These are phyloP conservation scores for Pimpla rufipes DNA, from an alignment of 2,888 invertebrate species.

Conservation along the genomic window DNA sequence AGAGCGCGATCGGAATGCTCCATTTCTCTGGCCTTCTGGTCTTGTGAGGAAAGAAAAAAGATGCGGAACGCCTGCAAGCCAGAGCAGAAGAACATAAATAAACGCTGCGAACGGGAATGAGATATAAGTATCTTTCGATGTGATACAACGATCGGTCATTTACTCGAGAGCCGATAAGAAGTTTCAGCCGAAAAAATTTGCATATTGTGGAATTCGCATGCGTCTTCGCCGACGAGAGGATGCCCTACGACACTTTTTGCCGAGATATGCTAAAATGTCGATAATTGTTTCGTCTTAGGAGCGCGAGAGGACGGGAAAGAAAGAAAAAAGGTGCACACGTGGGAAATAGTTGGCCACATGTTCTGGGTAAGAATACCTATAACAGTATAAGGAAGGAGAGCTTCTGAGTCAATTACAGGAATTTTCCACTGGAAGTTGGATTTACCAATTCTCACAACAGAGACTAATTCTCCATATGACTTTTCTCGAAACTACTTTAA, in stretches of 20 bases:
- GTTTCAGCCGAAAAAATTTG: constrained; percentile 44
- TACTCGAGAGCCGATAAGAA: constrained; percentile 60
- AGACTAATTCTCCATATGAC: too few species aligned
- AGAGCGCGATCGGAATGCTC: constrained; percentile 65
- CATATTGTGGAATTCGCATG: constrained; percentile 65
- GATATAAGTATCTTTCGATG: constrained; percentile 68
- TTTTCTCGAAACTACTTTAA: too few species aligned
- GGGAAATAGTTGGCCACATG: constrained; percentile 40
- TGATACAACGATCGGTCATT: constrained; percentile 69
- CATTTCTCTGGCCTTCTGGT: constrained; percentile 52
- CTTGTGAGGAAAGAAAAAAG: constrained; percentile 5
- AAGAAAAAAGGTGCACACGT: constrained; percentile 8
- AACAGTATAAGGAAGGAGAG: too few species aligned
- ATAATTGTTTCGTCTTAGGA: constrained; percentile 60
- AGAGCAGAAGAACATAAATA: constrained; percentile 42
- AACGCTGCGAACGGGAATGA: constrained; percentile 48
- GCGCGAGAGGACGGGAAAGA: neutral
- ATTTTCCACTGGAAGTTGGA: too few species aligned
- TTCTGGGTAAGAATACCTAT: too few species aligned
- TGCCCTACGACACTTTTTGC: constrained; percentile 32
- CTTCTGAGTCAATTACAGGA: too few species aligned
- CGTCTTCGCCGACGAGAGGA: constrained; percentile 21
- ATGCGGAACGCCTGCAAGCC: constrained; percentile 28
- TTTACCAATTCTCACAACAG: too few species aligned
- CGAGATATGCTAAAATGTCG: constrained; percentile 53